These are phyloP conservation scores for Tetragonisca angustula DNA, from an alignment of 2,888 invertebrate genomes.

Conservation along the genomic window DNA sequence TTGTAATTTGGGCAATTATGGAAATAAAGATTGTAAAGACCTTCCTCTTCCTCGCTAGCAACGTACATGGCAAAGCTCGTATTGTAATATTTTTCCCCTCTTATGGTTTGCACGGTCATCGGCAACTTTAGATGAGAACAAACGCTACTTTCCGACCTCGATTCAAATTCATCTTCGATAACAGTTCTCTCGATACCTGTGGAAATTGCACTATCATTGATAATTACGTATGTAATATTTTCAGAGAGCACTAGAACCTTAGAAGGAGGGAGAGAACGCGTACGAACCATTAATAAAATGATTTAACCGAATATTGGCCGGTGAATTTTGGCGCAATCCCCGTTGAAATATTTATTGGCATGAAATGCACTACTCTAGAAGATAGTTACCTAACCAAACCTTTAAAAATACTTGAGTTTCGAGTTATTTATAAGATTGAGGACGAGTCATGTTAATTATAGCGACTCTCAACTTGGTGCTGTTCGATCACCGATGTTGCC, in stretches of 20 bases:
- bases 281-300: neutral
- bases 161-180: constrained; percentile 38
- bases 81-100: constrained; percentile 87
- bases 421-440: constrained; percentile 79
- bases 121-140: constrained; percentile 84
- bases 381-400: constrained; percentile 71
- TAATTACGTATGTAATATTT: neutral
- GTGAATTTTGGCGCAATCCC: constrained; percentile 9
- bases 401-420: constrained; percentile 75
- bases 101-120: constrained; percentile 85
- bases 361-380: constrained; percentile 55
- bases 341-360: constrained; percentile 26
- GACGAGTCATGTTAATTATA: constrained; percentile 73
- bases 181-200: constrained; percentile 62
- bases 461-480: constrained; percentile 61
- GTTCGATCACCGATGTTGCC: constrained; percentile 67
- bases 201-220: neutral
- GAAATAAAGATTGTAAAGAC: constrained; percentile 97
- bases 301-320: neutral
- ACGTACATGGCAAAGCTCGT: constrained; percentile 91
- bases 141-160: constrained; percentile 39
- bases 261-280: no score
- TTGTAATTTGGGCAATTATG: constrained; percentile 94
- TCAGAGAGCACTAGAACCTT: neutral
- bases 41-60: constrained; percentile 91